phyloP scores from a whole-genome alignment of 1,140 invertebrate genomes.

The Euglossa dilemma region DNA sequence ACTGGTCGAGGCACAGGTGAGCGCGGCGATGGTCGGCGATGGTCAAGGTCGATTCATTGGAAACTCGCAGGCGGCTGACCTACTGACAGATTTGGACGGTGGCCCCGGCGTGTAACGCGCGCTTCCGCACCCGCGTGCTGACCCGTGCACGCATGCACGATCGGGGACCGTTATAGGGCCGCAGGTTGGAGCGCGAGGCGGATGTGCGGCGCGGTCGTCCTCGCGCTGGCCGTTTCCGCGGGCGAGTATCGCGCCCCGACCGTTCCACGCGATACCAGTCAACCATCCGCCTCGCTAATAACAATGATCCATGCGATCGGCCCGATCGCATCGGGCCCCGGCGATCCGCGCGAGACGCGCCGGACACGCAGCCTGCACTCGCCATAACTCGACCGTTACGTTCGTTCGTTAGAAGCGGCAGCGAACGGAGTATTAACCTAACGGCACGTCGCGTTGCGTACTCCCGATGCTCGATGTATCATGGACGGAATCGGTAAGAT shows the following conservation, averaged over 20 bases:
- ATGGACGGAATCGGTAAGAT: not conserved
- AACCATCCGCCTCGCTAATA: constrained; percentile 36
- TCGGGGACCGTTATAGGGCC: constrained; percentile 66
- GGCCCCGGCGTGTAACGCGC: constrained; percentile 35
- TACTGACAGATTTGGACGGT: constrained; percentile 78
- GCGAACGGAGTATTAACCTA: constrained; percentile 80
- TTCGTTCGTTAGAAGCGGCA: constrained; percentile 70
- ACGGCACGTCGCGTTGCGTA: constrained; percentile 72
- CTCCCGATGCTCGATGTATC: constrained; percentile 39
- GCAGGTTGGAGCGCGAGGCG: constrained; percentile 10
- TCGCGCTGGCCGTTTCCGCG: constrained; percentile 4
- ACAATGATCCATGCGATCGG: constrained; percentile 58
- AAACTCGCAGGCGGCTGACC: constrained; percentile 69
- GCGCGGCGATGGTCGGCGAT: constrained; percentile 27
- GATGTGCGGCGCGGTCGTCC: constrained; percentile 19
- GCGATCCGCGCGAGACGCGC: constrained; percentile 41
- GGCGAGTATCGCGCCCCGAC: not conserved
- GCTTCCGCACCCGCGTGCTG: constrained; percentile 3
- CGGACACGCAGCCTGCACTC: constrained; percentile 69
- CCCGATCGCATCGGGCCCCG: constrained; percentile 5
- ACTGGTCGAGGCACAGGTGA: not conserved
- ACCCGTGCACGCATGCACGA: constrained; percentile 22
- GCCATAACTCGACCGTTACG: constrained; percentile 78
- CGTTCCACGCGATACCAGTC: not conserved
- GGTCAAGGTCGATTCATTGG: constrained; percentile 67